A percentile compares a stretch with the other conserved stretches of the same genome.
phyloP scores from a whole-genome alignment of 2,797 vertebrate genomes.

The Hypotaenidia philippensis region DNA sequence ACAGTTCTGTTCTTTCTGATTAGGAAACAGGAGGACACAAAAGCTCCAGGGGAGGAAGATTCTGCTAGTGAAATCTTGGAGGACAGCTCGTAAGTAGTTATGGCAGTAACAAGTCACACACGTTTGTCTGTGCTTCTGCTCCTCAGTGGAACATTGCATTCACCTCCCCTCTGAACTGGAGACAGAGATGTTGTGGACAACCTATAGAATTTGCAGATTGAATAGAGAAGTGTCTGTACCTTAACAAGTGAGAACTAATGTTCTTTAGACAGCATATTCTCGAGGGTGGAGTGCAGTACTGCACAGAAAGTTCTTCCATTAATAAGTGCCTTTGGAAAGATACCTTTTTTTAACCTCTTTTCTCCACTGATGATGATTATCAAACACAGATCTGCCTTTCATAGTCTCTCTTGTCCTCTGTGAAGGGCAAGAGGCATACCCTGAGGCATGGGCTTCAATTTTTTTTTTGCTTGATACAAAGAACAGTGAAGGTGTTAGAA shows the following conservation, averaged over 20 bases:
- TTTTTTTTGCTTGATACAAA: constrained; percentile 10
- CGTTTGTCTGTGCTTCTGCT: neutral
- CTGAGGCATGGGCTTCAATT: neutral
- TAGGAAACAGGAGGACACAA: constrained; percentile 84
- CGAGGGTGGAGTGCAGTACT: neutral
- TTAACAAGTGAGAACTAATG: neutral
- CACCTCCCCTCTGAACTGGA: neutral
- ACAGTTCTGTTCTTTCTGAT: constrained; percentile 97
- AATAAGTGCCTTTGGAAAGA: neutral
- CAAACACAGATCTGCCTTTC: neutral
- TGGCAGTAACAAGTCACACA: neutral
- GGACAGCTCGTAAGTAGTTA: constrained; percentile 75
- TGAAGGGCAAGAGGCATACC: too few relatives aligned
- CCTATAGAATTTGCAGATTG: neutral
- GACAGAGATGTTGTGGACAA: neutral
- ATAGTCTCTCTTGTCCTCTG: neutral
- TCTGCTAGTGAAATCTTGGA: constrained; percentile 73
- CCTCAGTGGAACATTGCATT: rapidly evolving
- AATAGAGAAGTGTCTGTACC: neutral
- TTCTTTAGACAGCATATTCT: neutral
- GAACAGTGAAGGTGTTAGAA: neutral
- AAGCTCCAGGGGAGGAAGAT: constrained; percentile 75
- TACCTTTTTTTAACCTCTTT: neutral
- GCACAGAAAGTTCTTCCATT: neutral
- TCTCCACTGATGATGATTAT: neutral